These are phyloP conservation scores for Helicoverpa armigera DNA, from an alignment of 1,140 invertebrate genomes.

Conservation along the genomic window DNA sequence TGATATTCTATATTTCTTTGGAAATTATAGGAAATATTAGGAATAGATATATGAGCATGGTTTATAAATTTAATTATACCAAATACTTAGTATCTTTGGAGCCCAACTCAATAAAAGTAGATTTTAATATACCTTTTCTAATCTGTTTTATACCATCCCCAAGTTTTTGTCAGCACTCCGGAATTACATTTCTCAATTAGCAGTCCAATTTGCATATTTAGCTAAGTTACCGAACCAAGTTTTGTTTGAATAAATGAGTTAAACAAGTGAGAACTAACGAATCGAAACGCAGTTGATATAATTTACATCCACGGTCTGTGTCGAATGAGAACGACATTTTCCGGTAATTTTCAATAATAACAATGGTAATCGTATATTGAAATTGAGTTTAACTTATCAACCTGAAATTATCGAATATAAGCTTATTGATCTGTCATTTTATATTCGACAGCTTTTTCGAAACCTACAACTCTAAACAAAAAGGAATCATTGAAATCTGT, in stretches of 20 bases:
- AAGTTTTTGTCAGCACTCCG: slow-evolving; percentile 1
- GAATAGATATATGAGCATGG: no score
- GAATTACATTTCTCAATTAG: slow-evolving; percentile 33
- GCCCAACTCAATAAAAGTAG: not conserved
- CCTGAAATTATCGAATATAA: no score
- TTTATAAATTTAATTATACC: not conserved
- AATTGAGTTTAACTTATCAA: no score
- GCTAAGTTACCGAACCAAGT: slow-evolving; percentile 15
- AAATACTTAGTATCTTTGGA: not conserved
- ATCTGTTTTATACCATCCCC: slow-evolving; percentile 26
- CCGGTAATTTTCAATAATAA: no score
- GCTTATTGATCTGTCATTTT: no score
- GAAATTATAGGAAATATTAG: no score
- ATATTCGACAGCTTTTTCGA: no score
- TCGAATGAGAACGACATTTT: not conserved
- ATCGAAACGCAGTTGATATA: not conserved
- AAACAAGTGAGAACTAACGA: slow-evolving; percentile 21
- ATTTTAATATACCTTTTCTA: not conserved
- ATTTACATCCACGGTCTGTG: not conserved
- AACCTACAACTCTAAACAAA: no score
- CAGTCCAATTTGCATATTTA: slow-evolving; percentile 31
- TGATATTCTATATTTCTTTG: not conserved
- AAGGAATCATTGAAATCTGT: no score
- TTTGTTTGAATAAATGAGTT: slow-evolving; percentile 22
- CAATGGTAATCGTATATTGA: no score